phyloP scores from a whole-genome alignment of 2,797 vertebrate genomes.

The Capromys pilorides region DNA sequence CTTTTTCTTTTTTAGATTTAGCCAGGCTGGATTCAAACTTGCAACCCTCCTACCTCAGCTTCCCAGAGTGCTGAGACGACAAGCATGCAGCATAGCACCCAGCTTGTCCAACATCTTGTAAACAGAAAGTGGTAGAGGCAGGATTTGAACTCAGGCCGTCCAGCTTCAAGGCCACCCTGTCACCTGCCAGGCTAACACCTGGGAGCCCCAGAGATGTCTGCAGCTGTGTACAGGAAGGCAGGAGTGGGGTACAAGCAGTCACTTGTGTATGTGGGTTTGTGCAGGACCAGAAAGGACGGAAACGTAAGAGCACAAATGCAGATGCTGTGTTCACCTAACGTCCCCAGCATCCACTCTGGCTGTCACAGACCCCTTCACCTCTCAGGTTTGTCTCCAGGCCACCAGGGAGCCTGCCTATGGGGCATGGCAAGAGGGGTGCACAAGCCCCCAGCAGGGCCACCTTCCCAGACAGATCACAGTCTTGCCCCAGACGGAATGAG shows the following conservation, averaged over 20 bases:
- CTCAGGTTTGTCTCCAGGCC: not conserved
- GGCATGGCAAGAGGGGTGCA: not conserved
- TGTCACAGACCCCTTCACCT: not conserved
- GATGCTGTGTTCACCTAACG: conserved; percentile 48
- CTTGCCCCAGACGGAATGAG: not conserved
- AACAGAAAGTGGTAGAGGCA: not conserved
- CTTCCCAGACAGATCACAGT: not conserved
- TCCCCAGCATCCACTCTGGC: not conserved
- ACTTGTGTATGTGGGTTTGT: no score
- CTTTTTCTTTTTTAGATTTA: not conserved
- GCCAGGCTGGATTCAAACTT: not conserved
- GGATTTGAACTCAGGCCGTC: not conserved
- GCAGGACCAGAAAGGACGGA: not conserved
- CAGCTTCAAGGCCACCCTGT: not conserved
- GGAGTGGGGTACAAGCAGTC: fast-evolving
- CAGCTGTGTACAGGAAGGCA: fast-evolving
- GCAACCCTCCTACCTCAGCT: not conserved
- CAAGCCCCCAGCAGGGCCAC: not conserved
- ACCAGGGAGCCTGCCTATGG: fast-evolving
- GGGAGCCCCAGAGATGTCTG: not conserved
- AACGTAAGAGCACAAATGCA: not conserved
- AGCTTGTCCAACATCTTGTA: not conserved
- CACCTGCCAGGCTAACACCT: not conserved
- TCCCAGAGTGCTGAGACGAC: not conserved
- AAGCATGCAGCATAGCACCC: not conserved